Conservation (phyloP, 2,797 vertebrate species). For the Lagocephalus sceleratus region DNA sequence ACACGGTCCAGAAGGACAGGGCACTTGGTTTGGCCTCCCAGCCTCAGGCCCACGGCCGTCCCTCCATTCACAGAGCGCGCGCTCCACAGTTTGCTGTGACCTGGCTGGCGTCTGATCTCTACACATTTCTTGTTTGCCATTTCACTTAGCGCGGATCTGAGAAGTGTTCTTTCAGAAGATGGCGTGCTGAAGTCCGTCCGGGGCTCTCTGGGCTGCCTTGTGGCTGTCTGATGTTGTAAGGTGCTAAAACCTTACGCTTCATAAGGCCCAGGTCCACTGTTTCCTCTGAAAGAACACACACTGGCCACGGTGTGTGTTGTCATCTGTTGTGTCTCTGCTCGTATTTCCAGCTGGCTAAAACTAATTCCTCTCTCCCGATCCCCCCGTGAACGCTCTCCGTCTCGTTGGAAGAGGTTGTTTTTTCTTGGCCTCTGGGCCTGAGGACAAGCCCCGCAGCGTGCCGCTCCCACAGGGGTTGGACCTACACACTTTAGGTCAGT, state of each 20-base stretch:
- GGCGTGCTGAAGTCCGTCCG: too few species aligned
- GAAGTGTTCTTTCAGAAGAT: neutral
- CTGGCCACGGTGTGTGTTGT: neutral
- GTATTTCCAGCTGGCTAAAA: conserved; percentile 23
- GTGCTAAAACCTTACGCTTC: too few species aligned
- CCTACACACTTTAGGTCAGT: conserved; percentile 31
- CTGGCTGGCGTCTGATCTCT: conserved; percentile 23
- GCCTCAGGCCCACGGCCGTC: neutral
- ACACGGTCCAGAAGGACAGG: too few species aligned
- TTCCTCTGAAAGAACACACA: too few species aligned
- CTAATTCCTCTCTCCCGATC: conserved; percentile 23
- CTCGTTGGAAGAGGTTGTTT: conserved; percentile 4
- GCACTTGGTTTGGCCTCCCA: too few species aligned
- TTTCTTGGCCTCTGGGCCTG: conserved; percentile 39
- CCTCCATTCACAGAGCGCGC: conserved; percentile 3
- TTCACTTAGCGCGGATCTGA: conserved; percentile 35
- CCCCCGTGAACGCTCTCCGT: too few species aligned
- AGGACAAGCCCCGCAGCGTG: conserved; percentile 22
- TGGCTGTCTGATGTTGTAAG: too few species aligned
- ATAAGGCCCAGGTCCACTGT: too few species aligned
- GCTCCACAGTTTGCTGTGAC: conserved; percentile 50
- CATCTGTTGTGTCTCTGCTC: conserved; percentile 19
- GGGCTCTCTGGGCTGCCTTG: too few species aligned
- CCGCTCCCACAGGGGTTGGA: conserved; percentile 34
- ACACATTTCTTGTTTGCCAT: conserved; percentile 48